Percentiles rank a stretch among this genome's conserved stretches.
Evolutionary conservation across 92 coral and sea anemone genomes (phyloP).

Genomic region (Siderastrea radians): DNA sequence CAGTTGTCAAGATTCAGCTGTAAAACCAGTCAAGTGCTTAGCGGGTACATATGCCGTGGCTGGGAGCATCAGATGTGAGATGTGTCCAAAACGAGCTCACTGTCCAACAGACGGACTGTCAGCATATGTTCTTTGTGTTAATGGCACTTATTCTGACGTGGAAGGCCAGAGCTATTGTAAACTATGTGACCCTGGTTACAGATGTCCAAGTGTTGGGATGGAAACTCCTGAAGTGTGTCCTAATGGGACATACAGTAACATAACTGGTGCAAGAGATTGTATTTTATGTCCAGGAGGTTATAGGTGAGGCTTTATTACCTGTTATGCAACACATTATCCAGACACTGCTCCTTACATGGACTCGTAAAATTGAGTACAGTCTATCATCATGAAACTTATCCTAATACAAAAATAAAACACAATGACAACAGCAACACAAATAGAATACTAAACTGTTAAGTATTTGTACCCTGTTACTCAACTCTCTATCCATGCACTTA

Average conservation of each 20-base stretch:
- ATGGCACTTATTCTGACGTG: constrained; percentile 78
- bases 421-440: too few relatives aligned
- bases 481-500: too few relatives aligned
- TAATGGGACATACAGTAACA: constrained; percentile 75
- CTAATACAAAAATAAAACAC: too few relatives aligned
- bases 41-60: constrained; percentile 72
- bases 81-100: constrained; percentile 84
- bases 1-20: constrained; percentile 76
- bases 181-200: constrained; percentile 80
- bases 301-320: constrained; percentile 52
- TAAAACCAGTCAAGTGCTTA: constrained; percentile 66
- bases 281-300: constrained; percentile 80
- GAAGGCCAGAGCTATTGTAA: constrained; percentile 54
- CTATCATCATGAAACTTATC: too few relatives aligned
- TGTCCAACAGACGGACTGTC: constrained; percentile 75
- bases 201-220: constrained; percentile 74
- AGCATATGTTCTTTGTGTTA: constrained; percentile 70
- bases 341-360: background rate
- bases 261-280: constrained; percentile 68
- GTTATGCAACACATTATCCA: background rate
- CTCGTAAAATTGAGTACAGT: background rate
- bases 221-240: constrained; percentile 78
- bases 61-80: constrained; percentile 64
- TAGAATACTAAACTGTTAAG: too few relatives aligned
- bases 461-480: too few relatives aligned